Percentiles rank a stretch among this genome's conserved stretches.
Conservation (phyloP, 2,797 vertebrate genomes). For the Enteromius paludinosus region DNA sequence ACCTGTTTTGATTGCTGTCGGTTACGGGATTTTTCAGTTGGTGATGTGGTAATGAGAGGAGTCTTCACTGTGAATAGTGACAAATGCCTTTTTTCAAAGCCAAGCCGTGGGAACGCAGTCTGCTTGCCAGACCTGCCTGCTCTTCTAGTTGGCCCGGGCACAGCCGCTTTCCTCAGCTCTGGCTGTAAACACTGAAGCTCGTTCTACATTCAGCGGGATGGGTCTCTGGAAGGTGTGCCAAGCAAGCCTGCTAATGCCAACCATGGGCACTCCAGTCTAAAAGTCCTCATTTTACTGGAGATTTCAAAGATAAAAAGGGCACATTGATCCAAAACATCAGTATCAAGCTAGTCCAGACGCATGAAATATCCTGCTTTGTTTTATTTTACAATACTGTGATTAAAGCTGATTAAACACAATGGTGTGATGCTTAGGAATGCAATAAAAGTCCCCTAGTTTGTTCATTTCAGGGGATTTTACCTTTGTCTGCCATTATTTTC, state of each 20-base stretch:
- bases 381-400: background rate
- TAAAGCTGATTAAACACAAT: background rate
- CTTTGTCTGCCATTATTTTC: background rate
- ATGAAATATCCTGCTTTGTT: background rate
- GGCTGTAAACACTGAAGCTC: conserved; percentile 51
- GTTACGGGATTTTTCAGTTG: conserved; percentile 1
- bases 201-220: conserved; percentile 43
- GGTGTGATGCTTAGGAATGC: background rate
- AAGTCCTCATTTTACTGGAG: conserved; percentile 38
- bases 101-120: conserved; percentile 55
- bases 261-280: conserved; percentile 74
- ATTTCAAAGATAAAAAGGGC: background rate
- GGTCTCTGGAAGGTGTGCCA: conserved; percentile 58
- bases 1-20: background rate
- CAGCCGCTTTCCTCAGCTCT: conserved; percentile 28
- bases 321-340: conserved; percentile 20
- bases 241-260: conserved; percentile 63
- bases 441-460: background rate
- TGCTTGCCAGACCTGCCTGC: conserved; percentile 52
- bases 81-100: conserved; percentile 43
- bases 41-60: conserved; percentile 28
- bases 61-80: conserved; percentile 37
- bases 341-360: background rate
- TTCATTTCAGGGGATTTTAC: background rate
- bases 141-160: conserved; percentile 49